A percentile compares a stretch with the other conserved stretches of the same genome.
Conservation (phyloP, 2,888 invertebrate genomes). For the Erebia palarica region DNA sequence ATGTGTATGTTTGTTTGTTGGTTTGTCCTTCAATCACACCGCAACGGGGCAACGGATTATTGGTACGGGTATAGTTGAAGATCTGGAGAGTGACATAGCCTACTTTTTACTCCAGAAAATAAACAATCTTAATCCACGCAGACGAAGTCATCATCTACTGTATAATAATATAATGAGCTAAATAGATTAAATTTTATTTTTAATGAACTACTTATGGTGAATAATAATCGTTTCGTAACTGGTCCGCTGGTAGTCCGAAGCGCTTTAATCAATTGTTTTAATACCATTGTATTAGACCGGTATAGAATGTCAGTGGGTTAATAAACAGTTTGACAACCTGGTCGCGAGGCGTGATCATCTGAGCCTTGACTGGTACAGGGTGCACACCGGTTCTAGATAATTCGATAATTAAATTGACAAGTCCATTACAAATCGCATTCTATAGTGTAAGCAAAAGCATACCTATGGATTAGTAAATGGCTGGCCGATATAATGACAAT, state of each 20-base stretch:
- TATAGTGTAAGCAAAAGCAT: background rate
- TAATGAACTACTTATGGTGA: background rate
- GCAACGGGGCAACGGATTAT: too few relatives aligned
- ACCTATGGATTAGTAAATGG: background rate
- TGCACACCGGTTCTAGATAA: conserved; percentile 24
- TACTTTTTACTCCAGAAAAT: too few relatives aligned
- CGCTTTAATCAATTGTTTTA: conserved; percentile 37
- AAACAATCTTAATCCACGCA: too few relatives aligned
- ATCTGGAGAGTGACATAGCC: too few relatives aligned
- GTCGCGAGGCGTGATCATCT: conserved; percentile 40
- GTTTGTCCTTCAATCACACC: too few relatives aligned
- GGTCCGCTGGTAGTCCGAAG: conserved; percentile 8
- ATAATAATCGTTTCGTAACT: conserved; percentile 22
- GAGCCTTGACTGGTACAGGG: conserved; percentile 38
- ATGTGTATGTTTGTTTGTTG: too few relatives aligned
- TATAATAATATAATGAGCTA: too few relatives aligned
- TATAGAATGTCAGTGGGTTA: conserved; percentile 46
- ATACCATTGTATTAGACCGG: conserved; percentile 42
- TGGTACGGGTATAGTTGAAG: too few relatives aligned
- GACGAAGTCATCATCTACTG: too few relatives aligned
- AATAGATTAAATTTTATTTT: background rate
- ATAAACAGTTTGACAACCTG: conserved; percentile 43
- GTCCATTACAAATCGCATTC: conserved; percentile 19
- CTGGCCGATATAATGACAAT: background rate
- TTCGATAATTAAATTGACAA: conserved; percentile 24